A percentile compares a stretch with the other conserved stretches of the same genome.
Evolutionary conservation across 2,888 invertebrate species (phyloP).

Genomic region (Timema cristinae): DNA sequence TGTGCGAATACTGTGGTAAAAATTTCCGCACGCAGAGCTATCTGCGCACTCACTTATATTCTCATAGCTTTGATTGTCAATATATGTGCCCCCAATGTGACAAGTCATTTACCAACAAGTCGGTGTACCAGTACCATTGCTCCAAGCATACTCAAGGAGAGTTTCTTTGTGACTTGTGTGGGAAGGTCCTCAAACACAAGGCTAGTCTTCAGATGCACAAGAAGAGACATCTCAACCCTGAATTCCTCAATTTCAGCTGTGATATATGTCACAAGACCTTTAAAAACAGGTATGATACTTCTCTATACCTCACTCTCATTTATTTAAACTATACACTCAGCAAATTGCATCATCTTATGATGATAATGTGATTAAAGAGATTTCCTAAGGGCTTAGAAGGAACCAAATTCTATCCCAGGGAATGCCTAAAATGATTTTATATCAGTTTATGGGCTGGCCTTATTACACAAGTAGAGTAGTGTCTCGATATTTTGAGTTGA

Average conservation of each 20-base stretch:
- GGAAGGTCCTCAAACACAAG: constrained; percentile 18
- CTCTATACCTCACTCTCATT: too few species aligned
- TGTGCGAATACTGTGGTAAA: constrained; percentile 40
- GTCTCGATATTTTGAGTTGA: too few species aligned
- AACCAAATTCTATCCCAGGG: too few species aligned
- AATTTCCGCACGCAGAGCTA: constrained; percentile 33
- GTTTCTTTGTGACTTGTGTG: constrained; percentile 28
- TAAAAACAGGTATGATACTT: constrained; percentile 2
- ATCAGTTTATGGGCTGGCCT: too few species aligned
- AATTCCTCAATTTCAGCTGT: constrained; percentile 2
- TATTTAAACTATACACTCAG: too few species aligned
- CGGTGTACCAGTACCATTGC: constrained; percentile 13
- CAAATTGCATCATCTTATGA: too few species aligned
- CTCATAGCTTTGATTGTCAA: constrained; percentile 23
- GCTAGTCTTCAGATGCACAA: constrained; percentile 9
- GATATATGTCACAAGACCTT: constrained; percentile 8
- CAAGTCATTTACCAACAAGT: constrained; percentile 25
- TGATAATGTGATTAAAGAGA: too few species aligned
- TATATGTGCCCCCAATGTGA: constrained; percentile 27
- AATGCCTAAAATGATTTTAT: too few species aligned
- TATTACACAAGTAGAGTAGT: too few species aligned
- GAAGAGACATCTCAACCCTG: constrained; percentile 2
- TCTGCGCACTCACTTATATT: constrained; percentile 24
- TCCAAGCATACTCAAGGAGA: constrained; percentile 20
- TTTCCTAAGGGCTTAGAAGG: too few species aligned